phyloP scores from a whole-genome alignment of 1,140 invertebrate species.

The Proales similis region DNA sequence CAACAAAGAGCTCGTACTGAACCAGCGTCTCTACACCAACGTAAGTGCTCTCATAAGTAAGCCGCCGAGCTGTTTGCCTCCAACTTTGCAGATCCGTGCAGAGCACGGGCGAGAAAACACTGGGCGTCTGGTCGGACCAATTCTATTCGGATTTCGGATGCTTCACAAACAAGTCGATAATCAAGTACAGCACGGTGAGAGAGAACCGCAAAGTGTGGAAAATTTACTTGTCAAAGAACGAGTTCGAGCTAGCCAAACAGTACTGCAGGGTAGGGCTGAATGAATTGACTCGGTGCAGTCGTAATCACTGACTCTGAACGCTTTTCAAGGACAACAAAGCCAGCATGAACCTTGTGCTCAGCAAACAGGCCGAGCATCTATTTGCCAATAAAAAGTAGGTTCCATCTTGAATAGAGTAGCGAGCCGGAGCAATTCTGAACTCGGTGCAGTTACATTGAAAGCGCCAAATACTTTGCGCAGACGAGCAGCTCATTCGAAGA shows the following conservation, averaged over 20 bases:
- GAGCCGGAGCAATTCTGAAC: slow-evolving; percentile 9
- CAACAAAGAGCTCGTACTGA: slow-evolving; percentile 27
- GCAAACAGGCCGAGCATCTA: slow-evolving; percentile 77
- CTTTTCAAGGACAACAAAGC: slow-evolving; percentile 65
- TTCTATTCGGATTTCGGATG: slow-evolving; percentile 48
- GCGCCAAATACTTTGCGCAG: slow-evolving; percentile 76
- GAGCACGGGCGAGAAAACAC: slow-evolving; percentile 14
- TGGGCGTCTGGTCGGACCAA: slow-evolving; percentile 19
- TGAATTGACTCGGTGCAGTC: too few species aligned
- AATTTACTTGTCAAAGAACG: slow-evolving; percentile 74
- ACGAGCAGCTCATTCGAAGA: slow-evolving; percentile 87
- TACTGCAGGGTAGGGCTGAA: slow-evolving; percentile 46
- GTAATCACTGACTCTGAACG: slow-evolving; percentile 49
- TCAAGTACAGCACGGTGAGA: slow-evolving; percentile 24
- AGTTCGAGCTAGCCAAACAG: slow-evolving; percentile 75
- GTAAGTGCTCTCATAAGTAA: too few species aligned
- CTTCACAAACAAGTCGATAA: slow-evolving; percentile 42
- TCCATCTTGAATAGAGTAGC: slow-evolving; percentile 1
- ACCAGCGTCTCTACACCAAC: slow-evolving; percentile 28
- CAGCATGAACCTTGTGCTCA: slow-evolving; percentile 72
- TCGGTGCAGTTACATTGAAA: slow-evolving; percentile 62
- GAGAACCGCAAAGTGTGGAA: slow-evolving; percentile 52
- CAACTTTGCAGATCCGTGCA: too few species aligned
- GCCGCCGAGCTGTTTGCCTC: too few species aligned
- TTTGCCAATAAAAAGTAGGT: slow-evolving; percentile 69